Percentiles rank a stretch among this genome's conserved stretches.
These are phyloP conservation scores for Umimayanthus kanabou DNA, from an alignment of 92 coral and sea anemone species.

Conservation along the genomic window DNA sequence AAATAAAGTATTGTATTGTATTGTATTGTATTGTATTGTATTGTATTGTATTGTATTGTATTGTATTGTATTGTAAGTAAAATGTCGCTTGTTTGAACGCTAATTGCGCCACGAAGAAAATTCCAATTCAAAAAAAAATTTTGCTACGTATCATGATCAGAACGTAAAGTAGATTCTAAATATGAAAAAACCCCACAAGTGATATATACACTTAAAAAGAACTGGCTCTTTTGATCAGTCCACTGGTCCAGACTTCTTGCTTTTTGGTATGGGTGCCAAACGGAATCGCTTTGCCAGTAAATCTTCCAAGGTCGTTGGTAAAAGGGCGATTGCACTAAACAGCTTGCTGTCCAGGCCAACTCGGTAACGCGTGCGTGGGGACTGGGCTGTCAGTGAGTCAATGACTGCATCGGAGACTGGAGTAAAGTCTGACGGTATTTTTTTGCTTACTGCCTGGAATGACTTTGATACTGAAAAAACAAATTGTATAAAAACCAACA, in stretches of 20 bases:
- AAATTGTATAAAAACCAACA: neutral
- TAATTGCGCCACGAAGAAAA: too few relatives aligned
- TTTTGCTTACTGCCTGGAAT: constrained; percentile 34
- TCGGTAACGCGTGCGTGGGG: constrained; percentile 46
- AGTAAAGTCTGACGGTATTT: constrained; percentile 16
- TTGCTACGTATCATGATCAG: too few relatives aligned
- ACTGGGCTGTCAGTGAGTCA: constrained; percentile 50
- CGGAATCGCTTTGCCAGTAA: constrained; percentile 1
- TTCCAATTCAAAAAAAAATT: too few relatives aligned
- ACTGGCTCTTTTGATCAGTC: neutral
- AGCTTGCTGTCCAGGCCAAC: constrained; percentile 54
- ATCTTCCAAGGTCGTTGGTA: constrained; percentile 32
- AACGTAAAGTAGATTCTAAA: too few relatives aligned
- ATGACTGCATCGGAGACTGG: constrained; percentile 49
- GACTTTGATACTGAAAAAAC: constrained; percentile 40
- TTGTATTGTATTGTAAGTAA: too few relatives aligned
- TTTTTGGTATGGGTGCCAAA: constrained; percentile 21
- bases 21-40: too few relatives aligned
- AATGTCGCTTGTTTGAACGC: too few relatives aligned
- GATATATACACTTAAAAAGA: too few relatives aligned
- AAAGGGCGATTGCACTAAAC: neutral
- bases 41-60: too few relatives aligned
- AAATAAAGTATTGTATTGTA: too few relatives aligned
- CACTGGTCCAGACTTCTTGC: constrained; percentile 16
- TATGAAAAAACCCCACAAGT: too few relatives aligned